Percentiles rank a stretch among this genome's conserved stretches.
These are phyloP conservation scores for Xylota sylvarum DNA, from an alignment of 2,888 invertebrate species.

Conservation along the genomic window DNA sequence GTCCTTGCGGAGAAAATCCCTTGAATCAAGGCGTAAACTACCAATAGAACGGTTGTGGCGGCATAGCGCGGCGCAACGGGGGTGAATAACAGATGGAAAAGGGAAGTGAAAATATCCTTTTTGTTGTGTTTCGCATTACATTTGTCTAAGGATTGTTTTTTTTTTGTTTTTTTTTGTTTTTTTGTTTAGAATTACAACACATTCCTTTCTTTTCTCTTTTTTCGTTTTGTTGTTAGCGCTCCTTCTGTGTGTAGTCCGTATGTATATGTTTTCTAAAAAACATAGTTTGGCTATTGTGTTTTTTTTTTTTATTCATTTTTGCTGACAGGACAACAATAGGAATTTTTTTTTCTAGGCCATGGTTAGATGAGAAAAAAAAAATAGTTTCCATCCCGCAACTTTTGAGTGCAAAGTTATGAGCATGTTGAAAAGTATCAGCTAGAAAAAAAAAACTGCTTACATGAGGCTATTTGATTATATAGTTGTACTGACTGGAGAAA, in stretches of 20 bases:
- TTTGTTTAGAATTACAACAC: slow-evolving; percentile 45
- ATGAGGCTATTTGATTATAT: slow-evolving; percentile 35
- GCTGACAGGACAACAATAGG: slow-evolving; percentile 68
- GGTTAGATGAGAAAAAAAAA: slow-evolving; percentile 51
- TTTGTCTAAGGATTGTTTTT: slow-evolving; percentile 28
- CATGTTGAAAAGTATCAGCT: slow-evolving; percentile 48
- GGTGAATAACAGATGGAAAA: slow-evolving; percentile 2
- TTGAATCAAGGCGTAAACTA: slow-evolving; percentile 18
- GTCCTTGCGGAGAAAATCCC: slow-evolving; percentile 26
- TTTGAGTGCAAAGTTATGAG: slow-evolving; percentile 53
- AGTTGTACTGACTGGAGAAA: not conserved
- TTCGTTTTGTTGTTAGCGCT: slow-evolving; percentile 14
- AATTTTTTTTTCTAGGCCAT: slow-evolving; percentile 71
- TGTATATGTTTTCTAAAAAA: slow-evolving; percentile 28
- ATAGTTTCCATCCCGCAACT: slow-evolving; percentile 40
- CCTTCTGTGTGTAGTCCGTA: not conserved
- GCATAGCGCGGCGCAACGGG: too few species aligned
- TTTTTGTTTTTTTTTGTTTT: not conserved
- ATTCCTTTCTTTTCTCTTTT: slow-evolving; percentile 44
- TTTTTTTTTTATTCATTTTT: slow-evolving; percentile 21
- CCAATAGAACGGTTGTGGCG: not conserved
- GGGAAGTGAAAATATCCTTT: slow-evolving; percentile 52
- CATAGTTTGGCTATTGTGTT: slow-evolving; percentile 42
- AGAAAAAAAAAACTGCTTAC: slow-evolving; percentile 22
- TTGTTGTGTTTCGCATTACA: slow-evolving; percentile 48